These are phyloP conservation scores for Agriopis aurantiaria DNA, from an alignment of 2,888 invertebrate genomes.

Conservation along the genomic window DNA sequence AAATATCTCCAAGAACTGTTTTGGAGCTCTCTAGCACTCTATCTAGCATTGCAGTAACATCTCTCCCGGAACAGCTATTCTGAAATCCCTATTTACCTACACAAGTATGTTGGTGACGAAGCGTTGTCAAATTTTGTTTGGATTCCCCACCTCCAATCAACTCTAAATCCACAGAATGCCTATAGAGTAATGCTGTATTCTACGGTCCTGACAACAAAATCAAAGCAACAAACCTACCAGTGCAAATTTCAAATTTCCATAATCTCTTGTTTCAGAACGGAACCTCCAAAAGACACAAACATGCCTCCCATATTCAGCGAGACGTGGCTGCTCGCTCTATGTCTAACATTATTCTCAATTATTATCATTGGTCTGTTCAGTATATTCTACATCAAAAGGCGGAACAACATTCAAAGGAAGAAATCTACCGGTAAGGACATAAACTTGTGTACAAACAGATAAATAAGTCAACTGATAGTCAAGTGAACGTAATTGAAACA, in stretches of 20 bases:
- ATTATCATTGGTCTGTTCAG: constrained; percentile 78
- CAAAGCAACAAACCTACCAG: no score
- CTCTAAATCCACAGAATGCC: no score
- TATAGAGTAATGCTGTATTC: no score
- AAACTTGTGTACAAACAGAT: constrained; percentile 45
- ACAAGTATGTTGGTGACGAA: no score
- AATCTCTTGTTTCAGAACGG: constrained; percentile 64
- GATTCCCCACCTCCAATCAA: no score
- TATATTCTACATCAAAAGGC: constrained; percentile 77
- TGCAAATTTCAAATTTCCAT: neutral
- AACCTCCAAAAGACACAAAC: constrained; percentile 79
- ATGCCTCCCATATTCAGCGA: constrained; percentile 79
- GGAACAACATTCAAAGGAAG: constrained; percentile 77
- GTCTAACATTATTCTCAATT: constrained; percentile 73
- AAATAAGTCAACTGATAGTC: constrained; percentile 29
- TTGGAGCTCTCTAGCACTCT: no score
- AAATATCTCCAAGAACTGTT: no score
- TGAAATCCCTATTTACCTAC: no score
- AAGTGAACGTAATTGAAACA: constrained; percentile 68
- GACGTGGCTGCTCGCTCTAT: constrained; percentile 79
- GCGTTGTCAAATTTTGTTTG: no score
- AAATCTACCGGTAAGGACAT: constrained; percentile 74
- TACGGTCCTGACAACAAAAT: no score
- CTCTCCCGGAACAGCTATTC: no score
- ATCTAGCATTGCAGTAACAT: no score